Evolutionary conservation across 2,888 invertebrate genomes (phyloP), one percentile per base, ranked within the genome.

Genomic region (Standfussiana lucernea): DNA sequence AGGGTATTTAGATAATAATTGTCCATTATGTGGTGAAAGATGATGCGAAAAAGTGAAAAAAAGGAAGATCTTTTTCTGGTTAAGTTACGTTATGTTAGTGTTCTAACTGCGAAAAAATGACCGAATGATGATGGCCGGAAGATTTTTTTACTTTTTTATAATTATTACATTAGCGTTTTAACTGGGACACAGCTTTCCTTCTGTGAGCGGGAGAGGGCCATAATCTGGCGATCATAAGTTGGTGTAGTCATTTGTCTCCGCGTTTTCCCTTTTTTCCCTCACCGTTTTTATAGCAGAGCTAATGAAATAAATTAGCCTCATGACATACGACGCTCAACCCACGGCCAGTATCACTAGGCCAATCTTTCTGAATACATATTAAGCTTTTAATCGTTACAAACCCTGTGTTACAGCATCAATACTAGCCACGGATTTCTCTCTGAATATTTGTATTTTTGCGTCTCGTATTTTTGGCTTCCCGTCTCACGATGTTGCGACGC

Each of bases 361-460:
- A 28, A 28, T 53, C 13, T 6, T 18, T 18, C 10, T 32, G 8
- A 24, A 6, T 40, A 32, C 1, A 40, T 0, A n/a, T n/a, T n/a
- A 18, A 4, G 32, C 40, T 11, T n/a, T n/a, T 8, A 8, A 13
- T 1, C 5, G 7, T 18, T 35, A 28, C 13, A 47, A n/a, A 62
- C 11, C 13, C n/a, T 10, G 11, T 61, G 2, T 68, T 68, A 42
- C 11, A 32, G 18, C 10, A 32, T 45, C 15, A 71, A 32, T 70
- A 62, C 10, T 11, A 64, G 3, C 70, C 21, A 18, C 6, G 37
- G 15, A 50, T 37, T 71, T 11, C 21, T 79, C 10, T 65, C 56
- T 10, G 65, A 59, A 82, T 50, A 53, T 70, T 69, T 45, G 65
- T 66, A 66, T 53, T 45, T 80, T 32, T n/a, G 3, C 6, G n/a